Evolutionary conservation across 2,113 vertebrate species (phyloP).

Genomic region (Larimichthys polyactis): DNA sequence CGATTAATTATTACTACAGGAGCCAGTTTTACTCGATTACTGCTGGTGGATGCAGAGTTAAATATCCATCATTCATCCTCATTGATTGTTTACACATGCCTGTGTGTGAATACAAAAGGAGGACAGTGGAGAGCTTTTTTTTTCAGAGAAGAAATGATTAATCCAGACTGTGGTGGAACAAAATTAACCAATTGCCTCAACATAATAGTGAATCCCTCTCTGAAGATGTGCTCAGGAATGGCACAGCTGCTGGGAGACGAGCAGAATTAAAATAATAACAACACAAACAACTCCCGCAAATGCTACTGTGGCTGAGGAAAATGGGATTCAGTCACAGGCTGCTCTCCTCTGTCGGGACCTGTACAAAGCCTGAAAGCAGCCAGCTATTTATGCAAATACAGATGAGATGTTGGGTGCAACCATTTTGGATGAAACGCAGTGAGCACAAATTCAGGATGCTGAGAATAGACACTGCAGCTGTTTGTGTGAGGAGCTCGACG

Average conservation of each 20-base stretch:
- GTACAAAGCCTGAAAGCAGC: slow-evolving; percentile 44
- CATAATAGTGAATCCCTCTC: slow-evolving; percentile 28
- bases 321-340: slow-evolving; percentile 62
- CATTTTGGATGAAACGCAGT: slow-evolving; percentile 60
- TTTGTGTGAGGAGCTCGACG: slow-evolving; percentile 18
- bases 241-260: slow-evolving; percentile 55
- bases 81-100: slow-evolving; percentile 8
- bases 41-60: slow-evolving; percentile 27
- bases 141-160: slow-evolving; percentile 28
- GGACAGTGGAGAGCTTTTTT: slow-evolving; percentile 22
- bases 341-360: slow-evolving; percentile 50
- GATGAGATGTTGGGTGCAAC: slow-evolving; percentile 47
- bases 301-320: slow-evolving; percentile 55
- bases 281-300: slow-evolving; percentile 44
- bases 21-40: slow-evolving; percentile 34
- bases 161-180: slow-evolving; percentile 28
- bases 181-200: slow-evolving; percentile 52
- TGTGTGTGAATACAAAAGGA: slow-evolving; percentile 26
- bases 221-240: slow-evolving; percentile 23
- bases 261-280: slow-evolving; percentile 57
- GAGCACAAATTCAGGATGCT: slow-evolving; percentile 41
- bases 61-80: background rate
- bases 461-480: slow-evolving; percentile 36
- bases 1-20: slow-evolving; percentile 24
- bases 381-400: slow-evolving; percentile 73